Evolutionary conservation across 1,140 invertebrate species (phyloP).

Genomic region (Pygmarrhopalites habei): DNA sequence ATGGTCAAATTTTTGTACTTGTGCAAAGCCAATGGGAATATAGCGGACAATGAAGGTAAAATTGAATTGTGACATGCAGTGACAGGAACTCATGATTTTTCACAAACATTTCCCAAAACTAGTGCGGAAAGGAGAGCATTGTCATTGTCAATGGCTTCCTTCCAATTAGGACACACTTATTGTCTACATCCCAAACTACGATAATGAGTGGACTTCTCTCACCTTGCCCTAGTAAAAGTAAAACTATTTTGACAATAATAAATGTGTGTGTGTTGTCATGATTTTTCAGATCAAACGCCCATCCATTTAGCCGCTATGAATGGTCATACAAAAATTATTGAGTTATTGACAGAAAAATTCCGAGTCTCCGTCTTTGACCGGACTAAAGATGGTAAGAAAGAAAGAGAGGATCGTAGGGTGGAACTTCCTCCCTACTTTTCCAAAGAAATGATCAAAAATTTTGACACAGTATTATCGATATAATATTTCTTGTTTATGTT

Average conservation of each 20-base stretch:
- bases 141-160: too few relatives aligned
- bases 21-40: conserved; percentile 83
- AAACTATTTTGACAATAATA: not conserved
- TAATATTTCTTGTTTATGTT: too few relatives aligned
- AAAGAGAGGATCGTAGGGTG: too few relatives aligned
- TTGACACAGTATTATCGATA: too few relatives aligned
- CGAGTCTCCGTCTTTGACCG: conserved; percentile 89
- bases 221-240: not conserved
- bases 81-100: conserved; percentile 3
- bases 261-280: not conserved
- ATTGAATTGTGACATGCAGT: not conserved
- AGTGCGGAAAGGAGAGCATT: too few relatives aligned
- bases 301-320: conserved; percentile 89
- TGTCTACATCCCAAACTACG: too few relatives aligned
- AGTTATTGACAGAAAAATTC: conserved; percentile 94
- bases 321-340: conserved; percentile 90
- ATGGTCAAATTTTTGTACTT: conserved; percentile 92
- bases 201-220: too few relatives aligned
- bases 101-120: too few relatives aligned
- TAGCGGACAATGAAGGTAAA: conserved; percentile 79
- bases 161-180: too few relatives aligned
- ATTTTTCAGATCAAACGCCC: conserved; percentile 31
- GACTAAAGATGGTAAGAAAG: conserved; percentile 93
- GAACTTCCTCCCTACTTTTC: too few relatives aligned
- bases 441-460: too few relatives aligned